phyloP scores from a whole-genome alignment of 92 coral and sea anemone genomes.

The Bergia puertoricense region DNA sequence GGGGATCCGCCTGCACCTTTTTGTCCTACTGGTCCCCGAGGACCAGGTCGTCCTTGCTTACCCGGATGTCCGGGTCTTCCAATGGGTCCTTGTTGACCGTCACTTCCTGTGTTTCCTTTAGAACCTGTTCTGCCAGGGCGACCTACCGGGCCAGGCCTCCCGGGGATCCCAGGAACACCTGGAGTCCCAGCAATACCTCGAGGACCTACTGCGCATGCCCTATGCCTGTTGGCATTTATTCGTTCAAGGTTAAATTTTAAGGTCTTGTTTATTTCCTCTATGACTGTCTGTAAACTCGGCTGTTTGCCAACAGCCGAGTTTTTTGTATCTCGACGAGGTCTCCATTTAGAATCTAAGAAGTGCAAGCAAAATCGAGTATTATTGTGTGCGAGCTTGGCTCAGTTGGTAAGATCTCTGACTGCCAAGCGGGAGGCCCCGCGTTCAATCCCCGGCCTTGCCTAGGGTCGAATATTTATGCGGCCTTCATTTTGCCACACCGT shows the following conservation, averaged over 20 bases:
- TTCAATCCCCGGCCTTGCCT: too few species aligned
- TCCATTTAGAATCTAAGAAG: neutral
- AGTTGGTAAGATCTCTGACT: too few species aligned
- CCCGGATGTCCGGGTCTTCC: neutral
- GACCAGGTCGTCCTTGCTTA: neutral
- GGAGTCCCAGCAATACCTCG: slow-evolving; percentile 1
- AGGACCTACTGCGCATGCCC: slow-evolving; percentile 6
- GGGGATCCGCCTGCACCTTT: too few species aligned
- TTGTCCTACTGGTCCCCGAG: neutral
- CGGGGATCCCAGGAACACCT: slow-evolving; percentile 10
- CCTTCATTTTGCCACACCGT: too few species aligned
- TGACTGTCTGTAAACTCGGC: neutral
- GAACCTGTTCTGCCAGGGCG: neutral
- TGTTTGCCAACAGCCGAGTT: too few species aligned
- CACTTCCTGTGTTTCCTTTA: neutral
- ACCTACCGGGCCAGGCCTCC: slow-evolving; percentile 19
- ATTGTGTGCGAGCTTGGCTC: too few species aligned
- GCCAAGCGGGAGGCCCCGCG: too few species aligned
- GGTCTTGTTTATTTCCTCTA: too few species aligned
- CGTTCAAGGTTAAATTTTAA: too few species aligned
- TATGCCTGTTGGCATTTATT: neutral
- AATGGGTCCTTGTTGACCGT: neutral
- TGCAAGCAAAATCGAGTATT: neutral
- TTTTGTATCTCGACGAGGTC: neutral
- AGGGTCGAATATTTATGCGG: too few species aligned